Evolutionary conservation across 2,888 invertebrate species (phyloP).

Genomic region (Brachynemurus nebulosus): DNA sequence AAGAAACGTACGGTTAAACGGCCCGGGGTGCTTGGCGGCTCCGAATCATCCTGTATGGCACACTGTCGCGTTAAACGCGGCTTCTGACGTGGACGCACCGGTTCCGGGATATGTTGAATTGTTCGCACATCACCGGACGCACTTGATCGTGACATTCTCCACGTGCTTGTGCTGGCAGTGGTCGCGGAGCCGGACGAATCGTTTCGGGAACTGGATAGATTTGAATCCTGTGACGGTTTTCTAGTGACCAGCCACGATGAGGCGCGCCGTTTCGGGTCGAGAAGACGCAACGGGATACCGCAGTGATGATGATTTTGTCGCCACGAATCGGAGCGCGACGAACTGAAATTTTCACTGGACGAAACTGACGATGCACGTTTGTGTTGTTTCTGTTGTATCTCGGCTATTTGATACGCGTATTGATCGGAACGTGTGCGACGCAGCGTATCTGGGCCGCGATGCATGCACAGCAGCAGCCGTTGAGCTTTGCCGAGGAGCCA

Average conservation of each 20-base stretch:
- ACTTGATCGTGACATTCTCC: constrained; percentile 76
- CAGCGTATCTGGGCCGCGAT: constrained; percentile 24
- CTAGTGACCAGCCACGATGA: constrained; percentile 84
- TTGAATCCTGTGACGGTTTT: constrained; percentile 86
- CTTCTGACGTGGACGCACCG: constrained; percentile 35
- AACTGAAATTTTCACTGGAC: constrained; percentile 81
- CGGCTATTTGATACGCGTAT: constrained; percentile 61
- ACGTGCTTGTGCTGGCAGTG: constrained; percentile 80
- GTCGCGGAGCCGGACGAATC: constrained; percentile 83
- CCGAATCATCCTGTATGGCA: constrained; percentile 60
- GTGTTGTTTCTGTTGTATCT: constrained; percentile 60
- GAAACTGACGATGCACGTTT: constrained; percentile 71
- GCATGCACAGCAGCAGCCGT: constrained; percentile 35
- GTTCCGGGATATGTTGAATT: constrained; percentile 18
- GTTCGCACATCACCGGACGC: constrained; percentile 44
- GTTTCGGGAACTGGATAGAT: constrained; percentile 77
- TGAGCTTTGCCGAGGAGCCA: constrained; percentile 33
- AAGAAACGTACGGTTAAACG: constrained; percentile 41
- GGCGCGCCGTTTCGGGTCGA: constrained; percentile 65
- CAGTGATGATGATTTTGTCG: constrained; percentile 57
- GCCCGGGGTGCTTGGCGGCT: constrained; percentile 45
- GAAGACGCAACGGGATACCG: constrained; percentile 57
- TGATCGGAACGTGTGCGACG: constrained; percentile 42
- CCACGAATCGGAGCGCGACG: constrained; percentile 79
- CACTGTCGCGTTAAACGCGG: constrained; percentile 68